Evolutionary conservation across 2,113 vertebrate species (phyloP).

Genomic region (Neogale vison): DNA sequence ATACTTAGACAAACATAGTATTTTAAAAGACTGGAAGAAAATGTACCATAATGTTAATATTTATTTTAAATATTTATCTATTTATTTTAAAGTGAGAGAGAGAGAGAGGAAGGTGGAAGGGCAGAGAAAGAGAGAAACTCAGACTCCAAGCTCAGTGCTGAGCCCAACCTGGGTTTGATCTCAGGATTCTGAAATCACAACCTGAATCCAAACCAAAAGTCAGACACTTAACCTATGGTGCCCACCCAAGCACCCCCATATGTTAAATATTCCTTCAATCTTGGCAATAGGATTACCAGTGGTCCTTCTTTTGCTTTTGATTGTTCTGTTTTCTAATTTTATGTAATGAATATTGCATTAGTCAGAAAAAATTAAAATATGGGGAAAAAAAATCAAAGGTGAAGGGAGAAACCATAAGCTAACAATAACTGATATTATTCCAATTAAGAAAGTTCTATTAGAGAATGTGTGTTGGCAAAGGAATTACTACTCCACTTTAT

Average conservation of each 20-base stretch:
- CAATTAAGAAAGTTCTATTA: background rate
- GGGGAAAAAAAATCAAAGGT: background rate
- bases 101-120: background rate
- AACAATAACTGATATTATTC: background rate
- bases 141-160: background rate
- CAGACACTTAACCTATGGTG: background rate
- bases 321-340: background rate
- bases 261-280: background rate
- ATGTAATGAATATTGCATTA: background rate
- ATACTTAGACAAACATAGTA: background rate
- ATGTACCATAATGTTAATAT: background rate
- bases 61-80: background rate
- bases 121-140: background rate
- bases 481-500: background rate
- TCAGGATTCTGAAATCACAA: background rate
- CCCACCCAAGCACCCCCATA: background rate
- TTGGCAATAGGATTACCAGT: background rate
- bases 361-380: background rate
- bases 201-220: background rate
- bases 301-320: background rate
- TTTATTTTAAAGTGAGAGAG: background rate
- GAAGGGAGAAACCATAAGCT: background rate
- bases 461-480: background rate
- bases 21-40: background rate
- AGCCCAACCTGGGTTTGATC: background rate